phyloP scores from a whole-genome alignment of 1,140 invertebrate genomes.

The Neodiprion lecontei region DNA sequence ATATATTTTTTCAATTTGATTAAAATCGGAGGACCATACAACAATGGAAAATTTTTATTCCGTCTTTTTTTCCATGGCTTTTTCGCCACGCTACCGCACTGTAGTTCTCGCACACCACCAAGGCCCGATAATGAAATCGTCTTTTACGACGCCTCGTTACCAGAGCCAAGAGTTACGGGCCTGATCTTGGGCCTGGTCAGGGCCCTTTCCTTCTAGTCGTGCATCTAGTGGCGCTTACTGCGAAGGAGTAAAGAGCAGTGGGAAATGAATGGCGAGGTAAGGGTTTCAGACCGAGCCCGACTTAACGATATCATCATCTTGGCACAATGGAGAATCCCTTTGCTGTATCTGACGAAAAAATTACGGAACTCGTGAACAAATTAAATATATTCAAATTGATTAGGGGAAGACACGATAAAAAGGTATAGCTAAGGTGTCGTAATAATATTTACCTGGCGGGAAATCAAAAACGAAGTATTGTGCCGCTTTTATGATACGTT shows the following conservation, averaged over 20 bases:
- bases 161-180: slow-evolving; percentile 43
- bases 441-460: not conserved
- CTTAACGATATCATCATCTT: not conserved
- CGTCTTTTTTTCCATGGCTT: not conserved
- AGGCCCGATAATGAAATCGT: slow-evolving; percentile 50
- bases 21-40: not conserved
- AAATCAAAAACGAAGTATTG: too few species aligned
- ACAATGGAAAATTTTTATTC: not conserved
- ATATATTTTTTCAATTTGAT: not conserved
- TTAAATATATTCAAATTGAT: not conserved
- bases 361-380: not conserved
- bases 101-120: slow-evolving; percentile 42
- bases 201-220: not conserved
- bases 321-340: not conserved
- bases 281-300: not conserved
- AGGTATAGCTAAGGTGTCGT: too few species aligned
- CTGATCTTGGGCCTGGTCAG: slow-evolving; percentile 24
- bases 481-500: too few species aligned
- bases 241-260: not conserved
- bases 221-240: not conserved
- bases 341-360: not conserved
- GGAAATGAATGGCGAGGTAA: not conserved
- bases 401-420: not conserved
- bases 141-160: slow-evolving; percentile 56
- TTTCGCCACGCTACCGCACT: slow-evolving; percentile 27